Evolutionary conservation across 2,113 vertebrate genomes (phyloP).

Genomic region (Scophthalmus maximus): DNA sequence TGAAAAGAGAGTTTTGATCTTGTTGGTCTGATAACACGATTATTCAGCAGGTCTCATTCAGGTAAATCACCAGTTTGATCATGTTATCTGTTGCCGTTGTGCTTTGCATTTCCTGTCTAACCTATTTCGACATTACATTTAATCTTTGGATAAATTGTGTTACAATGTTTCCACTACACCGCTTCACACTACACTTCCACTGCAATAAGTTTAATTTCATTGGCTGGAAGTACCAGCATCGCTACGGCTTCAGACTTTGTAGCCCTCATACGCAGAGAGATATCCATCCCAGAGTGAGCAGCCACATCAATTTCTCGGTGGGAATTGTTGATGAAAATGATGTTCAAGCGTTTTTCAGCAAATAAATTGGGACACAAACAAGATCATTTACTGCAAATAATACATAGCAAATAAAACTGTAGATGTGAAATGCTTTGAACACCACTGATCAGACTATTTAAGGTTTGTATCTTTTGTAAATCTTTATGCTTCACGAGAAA

Average conservation of each 20-base stretch:
- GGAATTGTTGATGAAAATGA: neutral
- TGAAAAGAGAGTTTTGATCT: too few relatives aligned
- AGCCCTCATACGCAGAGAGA: slow-evolving; percentile 6
- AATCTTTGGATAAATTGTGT: neutral
- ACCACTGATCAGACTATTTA: neutral
- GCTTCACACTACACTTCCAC: too few relatives aligned
- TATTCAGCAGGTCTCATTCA: too few relatives aligned
- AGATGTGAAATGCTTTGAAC: slow-evolving; percentile 13
- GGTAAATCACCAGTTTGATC: neutral
- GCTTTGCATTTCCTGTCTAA: neutral
- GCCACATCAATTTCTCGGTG: neutral
- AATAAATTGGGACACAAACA: neutral
- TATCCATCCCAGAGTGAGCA: neutral
- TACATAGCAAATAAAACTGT: neutral
- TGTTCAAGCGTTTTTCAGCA: neutral
- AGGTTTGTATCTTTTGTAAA: slow-evolving; percentile 1
- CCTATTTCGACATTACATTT: neutral
- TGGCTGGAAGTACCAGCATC: neutral
- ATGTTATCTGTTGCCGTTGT: neutral
- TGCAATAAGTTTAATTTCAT: neutral
- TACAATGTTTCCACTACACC: neutral
- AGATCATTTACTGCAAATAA: neutral
- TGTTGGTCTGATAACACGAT: too few relatives aligned
- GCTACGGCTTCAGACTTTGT: neutral
- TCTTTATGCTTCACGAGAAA: slow-evolving; percentile 13